phyloP scores from a whole-genome alignment of 2,113 vertebrate species.

The Etia nguti region DNA sequence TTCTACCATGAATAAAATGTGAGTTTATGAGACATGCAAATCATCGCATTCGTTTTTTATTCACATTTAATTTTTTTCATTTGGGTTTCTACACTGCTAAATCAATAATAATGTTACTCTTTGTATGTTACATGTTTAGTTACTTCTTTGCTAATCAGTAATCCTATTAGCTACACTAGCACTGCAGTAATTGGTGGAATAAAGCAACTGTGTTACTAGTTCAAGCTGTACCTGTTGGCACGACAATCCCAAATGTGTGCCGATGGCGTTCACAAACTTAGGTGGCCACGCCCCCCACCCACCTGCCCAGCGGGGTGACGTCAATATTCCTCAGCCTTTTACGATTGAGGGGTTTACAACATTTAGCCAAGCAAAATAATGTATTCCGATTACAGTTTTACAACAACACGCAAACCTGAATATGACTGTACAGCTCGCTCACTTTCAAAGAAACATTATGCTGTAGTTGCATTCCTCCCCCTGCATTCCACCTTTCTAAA shows the following conservation, averaged over 20 bases:
- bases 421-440: background rate
- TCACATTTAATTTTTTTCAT: too few relatives aligned
- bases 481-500: background rate
- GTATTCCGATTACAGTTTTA: background rate
- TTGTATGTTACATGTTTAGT: background rate
- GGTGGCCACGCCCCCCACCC: background rate
- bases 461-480: background rate
- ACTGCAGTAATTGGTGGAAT: background rate
- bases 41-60: too few relatives aligned
- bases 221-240: background rate
- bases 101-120: background rate
- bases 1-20: background rate
- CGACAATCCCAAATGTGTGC: accelerated
- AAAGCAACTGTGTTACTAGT: background rate
- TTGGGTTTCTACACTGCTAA: too few relatives aligned
- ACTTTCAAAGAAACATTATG: background rate
- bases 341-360: background rate
- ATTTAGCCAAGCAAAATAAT: background rate
- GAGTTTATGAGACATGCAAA: background rate
- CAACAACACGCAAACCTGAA: background rate
- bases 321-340: background rate
- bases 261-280: accelerated
- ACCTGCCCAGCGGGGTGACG: accelerated
- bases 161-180: background rate
- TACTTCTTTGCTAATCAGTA: background rate